These are phyloP conservation scores for Lates japonicus DNA, from an alignment of 2,797 vertebrate species.

Conservation along the genomic window DNA sequence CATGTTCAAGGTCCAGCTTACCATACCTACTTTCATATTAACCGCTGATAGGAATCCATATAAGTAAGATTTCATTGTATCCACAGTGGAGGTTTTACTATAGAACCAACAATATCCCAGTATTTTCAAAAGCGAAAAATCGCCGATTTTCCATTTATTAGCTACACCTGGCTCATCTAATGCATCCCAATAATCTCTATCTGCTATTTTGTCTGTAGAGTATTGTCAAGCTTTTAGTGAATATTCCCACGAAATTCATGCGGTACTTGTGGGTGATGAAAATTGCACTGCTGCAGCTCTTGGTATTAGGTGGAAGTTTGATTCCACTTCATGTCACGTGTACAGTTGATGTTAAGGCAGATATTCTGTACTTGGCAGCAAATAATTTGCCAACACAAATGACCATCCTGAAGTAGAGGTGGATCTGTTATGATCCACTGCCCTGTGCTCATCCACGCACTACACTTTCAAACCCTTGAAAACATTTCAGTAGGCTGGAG, in stretches of 20 bases:
- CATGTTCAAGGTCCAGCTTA: no score
- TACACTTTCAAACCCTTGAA: not conserved
- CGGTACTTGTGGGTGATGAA: not conserved
- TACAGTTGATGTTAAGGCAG: not conserved
- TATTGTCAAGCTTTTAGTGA: not conserved
- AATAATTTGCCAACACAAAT: not conserved
- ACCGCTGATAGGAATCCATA: no score
- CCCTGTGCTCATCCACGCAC: not conserved
- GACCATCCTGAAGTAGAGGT: not conserved
- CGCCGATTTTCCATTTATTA: not conserved
- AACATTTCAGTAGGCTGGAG: not conserved
- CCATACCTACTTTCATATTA: no score
- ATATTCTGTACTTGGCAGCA: not conserved
- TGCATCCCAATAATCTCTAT: no score
- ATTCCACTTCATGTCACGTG: not conserved
- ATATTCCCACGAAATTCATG: not conserved
- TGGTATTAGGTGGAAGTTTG: not conserved
- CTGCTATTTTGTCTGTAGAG: no score
- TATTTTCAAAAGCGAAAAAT: no score
- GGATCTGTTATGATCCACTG: conserved; percentile 3
- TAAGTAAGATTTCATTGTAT: no score
- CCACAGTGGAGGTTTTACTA: no score
- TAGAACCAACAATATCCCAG: no score
- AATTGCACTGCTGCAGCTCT: no score
- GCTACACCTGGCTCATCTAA: not conserved